These are phyloP conservation scores for Zaprionus vittiger DNA, from an alignment of 1,140 invertebrate species.

Conservation along the genomic window DNA sequence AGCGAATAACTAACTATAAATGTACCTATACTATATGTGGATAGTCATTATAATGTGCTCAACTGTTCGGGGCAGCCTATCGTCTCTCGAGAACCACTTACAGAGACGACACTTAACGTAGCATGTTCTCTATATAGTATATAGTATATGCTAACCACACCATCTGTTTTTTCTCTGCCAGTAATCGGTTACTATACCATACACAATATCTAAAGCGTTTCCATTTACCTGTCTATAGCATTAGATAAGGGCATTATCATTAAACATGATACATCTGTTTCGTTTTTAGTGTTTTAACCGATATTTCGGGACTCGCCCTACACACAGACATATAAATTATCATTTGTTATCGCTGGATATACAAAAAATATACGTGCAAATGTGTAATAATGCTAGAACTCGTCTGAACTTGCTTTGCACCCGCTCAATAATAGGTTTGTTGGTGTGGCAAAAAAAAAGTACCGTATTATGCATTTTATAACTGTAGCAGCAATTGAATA, in stretches of 20 bases:
- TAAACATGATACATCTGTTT: constrained; percentile 75
- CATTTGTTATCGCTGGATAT: constrained; percentile 28
- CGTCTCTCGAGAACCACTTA: constrained; percentile 1
- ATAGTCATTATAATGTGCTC: constrained; percentile 1
- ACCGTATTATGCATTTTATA: constrained; percentile 1
- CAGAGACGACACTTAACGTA: background rate
- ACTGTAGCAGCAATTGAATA: constrained; percentile 9
- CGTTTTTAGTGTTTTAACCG: constrained; percentile 18
- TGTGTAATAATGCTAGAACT: background rate
- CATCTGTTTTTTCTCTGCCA: constrained; percentile 17
- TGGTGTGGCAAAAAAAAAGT: background rate
- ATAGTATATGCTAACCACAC: background rate
- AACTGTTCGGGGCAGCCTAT: background rate
- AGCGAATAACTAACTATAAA: background rate
- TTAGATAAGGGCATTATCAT: constrained; percentile 69
- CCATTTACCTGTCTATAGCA: constrained; percentile 56
- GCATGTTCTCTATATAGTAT: background rate
- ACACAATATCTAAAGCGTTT: constrained; percentile 34
- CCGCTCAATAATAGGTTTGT: background rate
- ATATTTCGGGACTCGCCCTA: constrained; percentile 22
- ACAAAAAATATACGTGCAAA: constrained; percentile 1
- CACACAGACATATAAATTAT: constrained; percentile 30
- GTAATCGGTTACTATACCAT: constrained; percentile 24
- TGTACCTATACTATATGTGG: background rate
- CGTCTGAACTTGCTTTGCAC: constrained; percentile 2